Base-by-base conservation (phyloP, 2,797 vertebrate species). In the Enteromius fasciolatus region DNA sequence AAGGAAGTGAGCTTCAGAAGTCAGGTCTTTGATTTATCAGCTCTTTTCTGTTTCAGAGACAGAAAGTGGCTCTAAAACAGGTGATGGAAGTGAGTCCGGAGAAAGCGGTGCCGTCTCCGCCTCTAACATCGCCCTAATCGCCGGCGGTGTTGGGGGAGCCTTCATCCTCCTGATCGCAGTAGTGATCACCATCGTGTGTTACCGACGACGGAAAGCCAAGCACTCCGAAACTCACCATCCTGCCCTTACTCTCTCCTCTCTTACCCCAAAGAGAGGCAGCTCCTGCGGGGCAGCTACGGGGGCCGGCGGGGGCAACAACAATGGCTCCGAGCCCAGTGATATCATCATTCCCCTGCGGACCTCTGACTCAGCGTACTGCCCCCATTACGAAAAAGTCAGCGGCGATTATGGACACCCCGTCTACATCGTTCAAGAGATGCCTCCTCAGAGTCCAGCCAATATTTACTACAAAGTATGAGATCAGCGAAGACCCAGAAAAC, bases 401-500 rank as follows among this genome's bases (percentile, higher is more conserved):
- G 94, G 94, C 0, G 94, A 95, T 87, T 95, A 95, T 41, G 94
- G 94, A 25, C 94, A 95, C 83, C 94, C 94, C 20, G 94, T 95
- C 64, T 94, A 95, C 86, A 95, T 95, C 0, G 94, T 94, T 33
- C 93, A 95, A 90, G 94, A 94, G 80, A 92, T 94, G 89, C 93
- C 93, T 1, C 92, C 93, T 33, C 94, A 94, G 84, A 94, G 91
- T 82, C 94, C 93, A 2, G 93, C 94, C 82, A 95, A 95, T 87
- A 94, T 95, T 89, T 95, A 95, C 90, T 95, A 95, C 84, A 95
- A 95, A 93, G 94, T 95, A 89, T 95, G 94, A 94, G 87, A 88
- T 50, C 80, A 69, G 8, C 41, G 0, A 50, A 66, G 76, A 68
- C 61, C 78, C n/a, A 70, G 59, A 78, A 25, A 48, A 50, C 14